Evolutionary conservation across 2,888 invertebrate species (phyloP).

Genomic region (Anthophora plumipes): DNA sequence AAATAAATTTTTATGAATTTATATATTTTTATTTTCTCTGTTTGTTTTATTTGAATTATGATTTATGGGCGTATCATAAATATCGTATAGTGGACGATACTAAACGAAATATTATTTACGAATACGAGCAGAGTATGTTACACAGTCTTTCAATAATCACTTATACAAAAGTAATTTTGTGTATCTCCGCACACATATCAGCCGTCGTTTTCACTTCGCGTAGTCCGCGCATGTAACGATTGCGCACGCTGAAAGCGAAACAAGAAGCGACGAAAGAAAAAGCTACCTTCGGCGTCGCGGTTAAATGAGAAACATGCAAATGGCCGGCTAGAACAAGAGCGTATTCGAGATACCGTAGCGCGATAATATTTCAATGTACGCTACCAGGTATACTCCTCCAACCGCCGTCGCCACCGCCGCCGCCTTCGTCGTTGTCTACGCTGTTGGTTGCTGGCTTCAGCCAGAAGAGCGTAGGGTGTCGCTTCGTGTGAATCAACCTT

Average conservation of each 20-base stretch:
- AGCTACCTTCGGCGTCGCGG: slow-evolving; percentile 22
- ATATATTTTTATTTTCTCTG: too few relatives aligned
- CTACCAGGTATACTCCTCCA: slow-evolving; percentile 6
- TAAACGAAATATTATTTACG: too few relatives aligned
- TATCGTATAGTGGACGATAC: too few relatives aligned
- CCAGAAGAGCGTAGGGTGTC: slow-evolving; percentile 37
- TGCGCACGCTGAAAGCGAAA: slow-evolving; percentile 15
- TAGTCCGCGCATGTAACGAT: not conserved
- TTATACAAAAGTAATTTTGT: not conserved
- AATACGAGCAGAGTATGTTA: too few relatives aligned
- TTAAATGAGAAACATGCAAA: slow-evolving; percentile 44
- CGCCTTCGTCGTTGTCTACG: too few relatives aligned
- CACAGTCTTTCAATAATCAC: too few relatives aligned
- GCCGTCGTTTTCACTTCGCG: not conserved
- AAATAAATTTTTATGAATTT: too few relatives aligned
- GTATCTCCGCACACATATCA: not conserved
- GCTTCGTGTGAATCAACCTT: slow-evolving; percentile 66
- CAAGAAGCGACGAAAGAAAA: slow-evolving; percentile 22
- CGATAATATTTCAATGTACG: slow-evolving; percentile 54
- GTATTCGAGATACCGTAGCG: slow-evolving; percentile 48
- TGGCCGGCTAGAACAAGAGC: slow-evolving; percentile 45
- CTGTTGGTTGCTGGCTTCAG: not conserved
- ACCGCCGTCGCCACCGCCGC: too few relatives aligned
- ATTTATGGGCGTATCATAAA: not conserved
- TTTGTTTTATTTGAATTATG: too few relatives aligned